Conservation (phyloP, 2,797 vertebrate genomes). For the Sarcoramphus papa region DNA sequence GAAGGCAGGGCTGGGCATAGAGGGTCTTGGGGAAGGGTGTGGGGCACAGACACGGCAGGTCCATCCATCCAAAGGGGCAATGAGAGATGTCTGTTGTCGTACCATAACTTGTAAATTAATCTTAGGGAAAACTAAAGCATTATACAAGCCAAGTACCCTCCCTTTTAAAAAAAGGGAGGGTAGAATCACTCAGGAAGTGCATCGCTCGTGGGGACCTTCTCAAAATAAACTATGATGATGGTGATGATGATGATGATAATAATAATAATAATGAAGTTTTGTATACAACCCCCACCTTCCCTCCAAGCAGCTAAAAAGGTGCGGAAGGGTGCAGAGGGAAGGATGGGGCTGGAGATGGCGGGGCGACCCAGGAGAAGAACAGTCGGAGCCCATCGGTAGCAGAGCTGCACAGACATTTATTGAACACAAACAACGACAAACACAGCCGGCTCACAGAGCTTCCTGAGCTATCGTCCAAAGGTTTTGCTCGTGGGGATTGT, state of each 20-base stretch:
- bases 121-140: not conserved
- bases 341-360: not conserved
- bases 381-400: constrained; percentile 52
- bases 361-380: not conserved
- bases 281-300: not conserved
- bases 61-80: not conserved
- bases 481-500: not conserved
- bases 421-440: constrained; percentile 66
- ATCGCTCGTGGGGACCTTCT: not conserved
- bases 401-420: constrained; percentile 75
- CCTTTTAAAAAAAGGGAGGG: not conserved
- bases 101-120: not conserved
- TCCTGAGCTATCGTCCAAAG: constrained; percentile 56
- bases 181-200: not conserved
- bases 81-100: not conserved
- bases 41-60: constrained; percentile 7
- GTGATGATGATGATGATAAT: not conserved
- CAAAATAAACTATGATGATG: not conserved
- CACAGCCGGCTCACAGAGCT: constrained; percentile 54
- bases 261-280: not conserved
- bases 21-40: not conserved
- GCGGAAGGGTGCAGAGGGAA: not conserved
- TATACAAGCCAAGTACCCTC: not conserved
- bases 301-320: not conserved
- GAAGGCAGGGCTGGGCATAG: not conserved